Evolutionary conservation across 2,797 vertebrate genomes (phyloP).

Genomic region (Poecilia wingei): DNA sequence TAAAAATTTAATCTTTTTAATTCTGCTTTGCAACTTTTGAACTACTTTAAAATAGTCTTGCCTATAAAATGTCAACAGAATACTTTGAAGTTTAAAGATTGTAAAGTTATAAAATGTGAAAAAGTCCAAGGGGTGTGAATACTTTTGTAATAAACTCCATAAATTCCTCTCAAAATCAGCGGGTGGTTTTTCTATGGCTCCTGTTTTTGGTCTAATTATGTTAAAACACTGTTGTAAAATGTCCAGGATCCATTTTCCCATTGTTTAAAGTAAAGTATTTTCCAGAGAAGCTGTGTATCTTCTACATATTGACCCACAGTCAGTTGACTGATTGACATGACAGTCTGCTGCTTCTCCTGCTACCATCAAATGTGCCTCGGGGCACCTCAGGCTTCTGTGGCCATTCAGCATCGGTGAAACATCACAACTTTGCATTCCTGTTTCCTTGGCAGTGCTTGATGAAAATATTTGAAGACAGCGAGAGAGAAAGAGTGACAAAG

Average conservation of each 20-base stretch:
- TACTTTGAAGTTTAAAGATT: neutral
- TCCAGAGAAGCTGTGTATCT: neutral
- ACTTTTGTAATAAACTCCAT: neutral
- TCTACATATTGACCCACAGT: conserved; percentile 18
- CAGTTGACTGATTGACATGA: conserved; percentile 46
- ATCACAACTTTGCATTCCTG: conserved; percentile 36
- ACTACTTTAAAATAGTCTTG: neutral
- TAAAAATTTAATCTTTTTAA: neutral
- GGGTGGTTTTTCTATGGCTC: neutral
- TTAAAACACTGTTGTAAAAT: neutral
- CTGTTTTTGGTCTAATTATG: neutral
- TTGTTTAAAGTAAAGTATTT: neutral
- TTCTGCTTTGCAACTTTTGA: neutral
- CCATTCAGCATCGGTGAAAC: conserved; percentile 33
- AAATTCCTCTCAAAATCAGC: neutral
- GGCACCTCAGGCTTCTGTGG: conserved; percentile 39
- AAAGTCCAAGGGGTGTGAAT: neutral
- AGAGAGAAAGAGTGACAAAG: conserved; percentile 22
- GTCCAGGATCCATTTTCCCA: neutral
- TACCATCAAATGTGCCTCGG: conserved; percentile 35
- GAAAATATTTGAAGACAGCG: conserved; percentile 34
- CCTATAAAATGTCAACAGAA: neutral
- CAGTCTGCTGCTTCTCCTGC: conserved; percentile 37
- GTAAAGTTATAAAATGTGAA: neutral
- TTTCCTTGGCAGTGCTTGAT: conserved; percentile 27